phyloP scores from a whole-genome alignment of 1,140 invertebrate species.

The Brachionus rotundiformis region DNA sequence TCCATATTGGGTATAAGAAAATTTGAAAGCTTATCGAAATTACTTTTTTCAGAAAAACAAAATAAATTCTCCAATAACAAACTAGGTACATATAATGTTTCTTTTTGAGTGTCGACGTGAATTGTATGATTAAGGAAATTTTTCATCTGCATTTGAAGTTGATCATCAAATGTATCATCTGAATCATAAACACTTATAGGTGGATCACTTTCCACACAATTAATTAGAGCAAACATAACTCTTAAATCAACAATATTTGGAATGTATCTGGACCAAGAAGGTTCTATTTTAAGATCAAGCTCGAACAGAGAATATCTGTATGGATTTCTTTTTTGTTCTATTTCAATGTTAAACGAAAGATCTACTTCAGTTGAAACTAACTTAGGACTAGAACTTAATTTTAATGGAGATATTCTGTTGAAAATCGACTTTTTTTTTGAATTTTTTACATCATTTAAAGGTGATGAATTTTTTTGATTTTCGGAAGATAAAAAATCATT shows the following conservation, averaged over 20 bases:
- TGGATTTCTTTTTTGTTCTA: neutral
- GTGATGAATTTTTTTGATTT: neutral
- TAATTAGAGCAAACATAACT: neutral
- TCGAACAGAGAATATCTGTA: neutral
- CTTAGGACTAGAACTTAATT: neutral
- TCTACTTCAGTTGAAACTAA: neutral
- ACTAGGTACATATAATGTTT: constrained; percentile 11
- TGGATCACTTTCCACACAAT: constrained; percentile 40
- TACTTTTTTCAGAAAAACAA: neutral
- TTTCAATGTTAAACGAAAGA: neutral
- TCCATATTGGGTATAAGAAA: neutral
- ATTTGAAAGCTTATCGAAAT: neutral
- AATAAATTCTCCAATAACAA: constrained; percentile 1
- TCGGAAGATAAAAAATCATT: neutral
- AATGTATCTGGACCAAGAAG: constrained; percentile 18
- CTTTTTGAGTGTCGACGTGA: neutral
- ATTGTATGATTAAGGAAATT: constrained; percentile 17
- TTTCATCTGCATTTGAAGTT: constrained; percentile 40
- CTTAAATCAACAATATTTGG: neutral
- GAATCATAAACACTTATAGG: constrained; percentile 13
- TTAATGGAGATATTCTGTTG: neutral
- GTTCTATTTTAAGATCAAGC: neutral
- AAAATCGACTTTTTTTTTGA: neutral
- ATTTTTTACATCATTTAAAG: neutral
- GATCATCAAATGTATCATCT: neutral